These are phyloP conservation scores for Hydrotaea diabolus DNA, from an alignment of 2,888 invertebrate genomes.

Conservation along the genomic window DNA sequence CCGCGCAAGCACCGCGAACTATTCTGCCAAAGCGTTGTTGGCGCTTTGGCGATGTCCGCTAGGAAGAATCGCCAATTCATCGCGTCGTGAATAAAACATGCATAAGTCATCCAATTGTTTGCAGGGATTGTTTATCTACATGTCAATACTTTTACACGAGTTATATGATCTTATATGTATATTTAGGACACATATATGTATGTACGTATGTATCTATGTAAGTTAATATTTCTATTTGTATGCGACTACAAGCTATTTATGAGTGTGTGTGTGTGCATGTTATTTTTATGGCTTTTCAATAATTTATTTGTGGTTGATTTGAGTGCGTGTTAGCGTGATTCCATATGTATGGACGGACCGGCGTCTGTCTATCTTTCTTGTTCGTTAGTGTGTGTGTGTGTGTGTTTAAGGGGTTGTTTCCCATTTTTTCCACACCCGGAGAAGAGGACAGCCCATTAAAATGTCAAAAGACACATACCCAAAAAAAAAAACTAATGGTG, in stretches of 20 bases:
- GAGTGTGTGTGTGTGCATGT: slow-evolving; percentile 4
- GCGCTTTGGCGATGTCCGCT: too few relatives aligned
- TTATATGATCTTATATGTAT: too few relatives aligned
- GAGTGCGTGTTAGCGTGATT: slow-evolving; percentile 65
- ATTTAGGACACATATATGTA: not conserved
- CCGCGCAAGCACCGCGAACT: too few relatives aligned
- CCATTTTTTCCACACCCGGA: not conserved
- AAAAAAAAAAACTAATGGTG: slow-evolving; percentile 1
- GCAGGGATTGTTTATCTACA: too few relatives aligned
- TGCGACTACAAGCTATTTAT: too few relatives aligned
- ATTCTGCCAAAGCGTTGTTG: too few relatives aligned
- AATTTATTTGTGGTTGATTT: slow-evolving; percentile 64
- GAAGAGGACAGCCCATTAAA: slow-evolving; percentile 52
- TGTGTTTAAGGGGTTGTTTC: not conserved
- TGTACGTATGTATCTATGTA: not conserved
- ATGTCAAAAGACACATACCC: slow-evolving; percentile 45
- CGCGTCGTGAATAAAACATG: too few relatives aligned
- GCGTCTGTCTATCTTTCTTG: too few relatives aligned
- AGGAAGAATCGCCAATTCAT: too few relatives aligned
- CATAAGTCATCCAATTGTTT: too few relatives aligned
- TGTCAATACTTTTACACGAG: too few relatives aligned
- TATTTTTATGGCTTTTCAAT: slow-evolving; percentile 66
- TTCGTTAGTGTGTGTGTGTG: too few relatives aligned
- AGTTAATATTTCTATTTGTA: not conserved
- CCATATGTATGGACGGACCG: not conserved